Conservation (phyloP, 1,140 invertebrate genomes). For the Dysdera silvatica region DNA sequence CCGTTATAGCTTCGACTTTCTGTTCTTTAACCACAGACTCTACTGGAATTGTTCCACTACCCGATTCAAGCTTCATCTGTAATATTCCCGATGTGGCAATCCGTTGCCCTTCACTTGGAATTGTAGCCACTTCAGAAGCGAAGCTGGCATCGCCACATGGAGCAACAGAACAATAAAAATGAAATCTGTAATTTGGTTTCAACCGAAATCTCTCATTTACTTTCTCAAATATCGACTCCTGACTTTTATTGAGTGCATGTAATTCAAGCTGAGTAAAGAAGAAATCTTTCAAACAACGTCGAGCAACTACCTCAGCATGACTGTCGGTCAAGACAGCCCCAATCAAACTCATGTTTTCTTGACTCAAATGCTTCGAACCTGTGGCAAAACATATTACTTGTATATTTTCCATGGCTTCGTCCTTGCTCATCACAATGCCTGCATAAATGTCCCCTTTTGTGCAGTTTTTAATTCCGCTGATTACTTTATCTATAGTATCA, state of each 20-base stretch:
- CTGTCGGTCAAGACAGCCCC: slow-evolving; percentile 46
- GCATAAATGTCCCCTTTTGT: slow-evolving; percentile 45
- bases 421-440: slow-evolving; percentile 44
- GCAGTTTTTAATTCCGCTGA: slow-evolving; percentile 39
- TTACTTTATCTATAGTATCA: slow-evolving; percentile 30
- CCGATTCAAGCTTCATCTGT: slow-evolving; percentile 37
- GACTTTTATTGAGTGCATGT: slow-evolving; percentile 10
- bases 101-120: slow-evolving; percentile 69
- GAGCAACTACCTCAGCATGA: slow-evolving; percentile 48
- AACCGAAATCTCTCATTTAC: slow-evolving; percentile 19
- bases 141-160: slow-evolving; percentile 80
- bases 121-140: slow-evolving; percentile 47
- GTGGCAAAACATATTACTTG: slow-evolving; percentile 43
- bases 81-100: slow-evolving; percentile 62
- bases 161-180: slow-evolving; percentile 92
- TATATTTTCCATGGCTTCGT: slow-evolving; percentile 36
- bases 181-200: slow-evolving; percentile 51
- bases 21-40: slow-evolving; percentile 30
- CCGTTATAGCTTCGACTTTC: slow-evolving; percentile 48
- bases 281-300: slow-evolving; percentile 45
- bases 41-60: slow-evolving; percentile 39
- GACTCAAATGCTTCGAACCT: slow-evolving; percentile 45
- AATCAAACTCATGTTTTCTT: slow-evolving; percentile 43
- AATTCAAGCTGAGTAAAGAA: slow-evolving; percentile 42
- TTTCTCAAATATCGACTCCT: slow-evolving; percentile 56